phyloP scores from a whole-genome alignment of 2,797 vertebrate species.

The Sardinella longiceps region DNA sequence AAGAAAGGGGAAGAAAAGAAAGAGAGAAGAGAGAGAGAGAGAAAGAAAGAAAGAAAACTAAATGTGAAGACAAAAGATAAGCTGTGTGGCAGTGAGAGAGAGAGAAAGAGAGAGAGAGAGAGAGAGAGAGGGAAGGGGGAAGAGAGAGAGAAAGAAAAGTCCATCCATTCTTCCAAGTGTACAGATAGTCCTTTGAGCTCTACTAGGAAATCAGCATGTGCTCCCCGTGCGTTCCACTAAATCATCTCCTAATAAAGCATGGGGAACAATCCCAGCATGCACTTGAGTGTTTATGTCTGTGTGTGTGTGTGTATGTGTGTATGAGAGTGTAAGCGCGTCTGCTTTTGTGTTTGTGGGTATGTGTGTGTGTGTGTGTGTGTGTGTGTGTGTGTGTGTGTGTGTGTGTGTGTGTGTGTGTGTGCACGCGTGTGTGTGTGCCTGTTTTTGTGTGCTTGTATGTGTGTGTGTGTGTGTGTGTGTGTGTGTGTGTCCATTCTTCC shows the following conservation, averaged over 20 bases:
- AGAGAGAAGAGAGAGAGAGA: neutral
- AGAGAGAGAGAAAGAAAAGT: conserved; percentile 24
- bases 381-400: neutral
- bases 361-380: neutral
- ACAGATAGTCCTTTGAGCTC: neutral
- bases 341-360: neutral
- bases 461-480: neutral
- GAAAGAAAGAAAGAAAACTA: neutral
- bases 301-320: neutral
- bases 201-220: neutral
- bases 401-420: neutral
- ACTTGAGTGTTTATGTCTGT: neutral
- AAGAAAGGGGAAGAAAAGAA: neutral
- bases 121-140: conserved; percentile 5
- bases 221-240: neutral
- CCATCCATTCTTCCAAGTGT: conserved; percentile 31
- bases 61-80: neutral
- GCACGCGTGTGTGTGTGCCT: neutral
- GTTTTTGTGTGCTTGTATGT: neutral
- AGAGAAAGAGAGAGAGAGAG: neutral
- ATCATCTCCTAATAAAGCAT: conserved; percentile 9
- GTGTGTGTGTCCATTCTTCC: neutral
- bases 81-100: neutral
- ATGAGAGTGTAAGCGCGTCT: too few species aligned
- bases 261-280: neutral